Evolutionary conservation across 2,888 invertebrate genomes (phyloP).

Genomic region (Hemicrepidius hirtus): DNA sequence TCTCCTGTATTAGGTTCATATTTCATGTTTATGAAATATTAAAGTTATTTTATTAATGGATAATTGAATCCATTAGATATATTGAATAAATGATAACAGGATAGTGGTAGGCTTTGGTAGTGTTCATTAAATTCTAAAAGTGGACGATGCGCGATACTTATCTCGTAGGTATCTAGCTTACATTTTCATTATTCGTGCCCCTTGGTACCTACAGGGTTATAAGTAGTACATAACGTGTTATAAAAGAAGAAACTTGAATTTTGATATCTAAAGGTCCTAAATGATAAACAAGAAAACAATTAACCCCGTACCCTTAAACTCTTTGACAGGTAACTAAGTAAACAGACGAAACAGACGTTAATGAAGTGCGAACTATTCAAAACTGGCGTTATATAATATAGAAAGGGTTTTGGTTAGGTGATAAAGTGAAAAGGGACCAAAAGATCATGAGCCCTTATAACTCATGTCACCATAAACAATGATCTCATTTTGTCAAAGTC

Average conservation of each 20-base stretch:
- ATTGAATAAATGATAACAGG: background rate
- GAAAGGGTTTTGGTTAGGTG: constrained; percentile 6
- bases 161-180: too few relatives aligned
- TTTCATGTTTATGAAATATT: constrained; percentile 6
- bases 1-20: background rate
- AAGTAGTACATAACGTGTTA: too few relatives aligned
- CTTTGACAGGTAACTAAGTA: constrained; percentile 16
- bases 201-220: too few relatives aligned
- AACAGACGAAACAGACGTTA: background rate
- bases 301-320: too few relatives aligned
- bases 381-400: constrained; percentile 15
- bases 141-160: too few relatives aligned
- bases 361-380: constrained; percentile 18
- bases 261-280: too few relatives aligned
- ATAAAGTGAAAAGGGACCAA: constrained; percentile 19
- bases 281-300: too few relatives aligned
- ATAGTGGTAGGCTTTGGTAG: too few relatives aligned
- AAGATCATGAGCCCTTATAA: constrained; percentile 5
- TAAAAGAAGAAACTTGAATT: too few relatives aligned
- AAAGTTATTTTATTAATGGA: background rate
- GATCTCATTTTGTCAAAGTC: constrained; percentile 18
- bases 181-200: too few relatives aligned
- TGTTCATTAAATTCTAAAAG: too few relatives aligned
- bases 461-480: constrained; percentile 3
- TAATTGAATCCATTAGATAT: background rate